These are phyloP conservation scores for Acanthococcus lagerstroemiae DNA, from an alignment of 2,888 invertebrate species.

Conservation along the genomic window DNA sequence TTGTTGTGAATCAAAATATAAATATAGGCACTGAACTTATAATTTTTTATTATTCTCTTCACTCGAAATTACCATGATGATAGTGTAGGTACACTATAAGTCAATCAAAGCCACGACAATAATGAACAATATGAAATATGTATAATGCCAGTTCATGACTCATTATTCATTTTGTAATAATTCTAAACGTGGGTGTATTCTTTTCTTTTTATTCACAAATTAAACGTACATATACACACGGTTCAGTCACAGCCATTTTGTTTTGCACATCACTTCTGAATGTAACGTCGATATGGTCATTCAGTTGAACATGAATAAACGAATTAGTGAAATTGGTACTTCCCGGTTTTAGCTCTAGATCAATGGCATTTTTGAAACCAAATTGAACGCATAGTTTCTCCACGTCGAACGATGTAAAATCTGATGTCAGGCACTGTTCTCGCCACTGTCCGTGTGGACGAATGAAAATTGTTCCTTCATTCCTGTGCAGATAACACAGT, in stretches of 20 bases:
- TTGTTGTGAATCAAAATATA: too few relatives aligned
- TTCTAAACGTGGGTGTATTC: too few relatives aligned
- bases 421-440: conserved; percentile 24
- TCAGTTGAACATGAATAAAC: neutral
- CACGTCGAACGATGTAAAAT: neutral
- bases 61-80: too few relatives aligned
- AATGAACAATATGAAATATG: too few relatives aligned
- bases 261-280: neutral
- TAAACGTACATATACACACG: conserved; percentile 1
- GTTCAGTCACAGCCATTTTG: neutral
- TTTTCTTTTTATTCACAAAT: neutral
- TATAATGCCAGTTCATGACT: too few relatives aligned
- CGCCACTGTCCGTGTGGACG: conserved; percentile 30
- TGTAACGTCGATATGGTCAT: neutral
- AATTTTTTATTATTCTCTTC: too few relatives aligned
- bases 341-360: neutral
- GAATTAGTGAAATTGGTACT: neutral
- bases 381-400: conserved; percentile 9
- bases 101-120: too few relatives aligned
- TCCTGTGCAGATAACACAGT: too few relatives aligned
- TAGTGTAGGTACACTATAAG: too few relatives aligned
- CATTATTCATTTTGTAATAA: too few relatives aligned
- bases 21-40: too few relatives aligned
- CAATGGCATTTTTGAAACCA: neutral
- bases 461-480: conserved; percentile 27